phyloP scores from a whole-genome alignment of 1,140 invertebrate species.

The Achroia grisella region DNA sequence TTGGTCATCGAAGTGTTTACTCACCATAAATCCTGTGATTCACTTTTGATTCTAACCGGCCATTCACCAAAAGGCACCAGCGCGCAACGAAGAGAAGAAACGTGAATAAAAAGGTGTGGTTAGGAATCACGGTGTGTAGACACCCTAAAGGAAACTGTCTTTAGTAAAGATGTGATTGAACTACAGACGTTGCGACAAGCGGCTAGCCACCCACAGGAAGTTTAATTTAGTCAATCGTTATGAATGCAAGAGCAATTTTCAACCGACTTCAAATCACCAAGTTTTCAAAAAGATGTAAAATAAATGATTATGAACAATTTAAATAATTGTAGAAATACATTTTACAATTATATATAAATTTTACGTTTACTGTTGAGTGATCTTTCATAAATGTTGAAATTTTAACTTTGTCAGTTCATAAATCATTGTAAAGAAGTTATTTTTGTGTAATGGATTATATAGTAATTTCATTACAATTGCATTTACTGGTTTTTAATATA shows the following conservation, averaged over 20 bases:
- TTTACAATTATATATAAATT: no score
- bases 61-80: slow-evolving; percentile 61
- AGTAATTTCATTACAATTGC: no score
- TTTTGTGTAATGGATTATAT: no score
- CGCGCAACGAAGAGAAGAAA: slow-evolving; percentile 40
- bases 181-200: slow-evolving; percentile 26
- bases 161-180: slow-evolving; percentile 16
- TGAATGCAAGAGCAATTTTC: slow-evolving; percentile 10
- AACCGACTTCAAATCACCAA: no score
- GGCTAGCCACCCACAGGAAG: slow-evolving; percentile 44
- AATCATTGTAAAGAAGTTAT: no score
- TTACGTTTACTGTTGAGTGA: no score
- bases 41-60: slow-evolving; percentile 57
- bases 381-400: no score
- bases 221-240: slow-evolving; percentile 28
- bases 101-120: slow-evolving; percentile 60
- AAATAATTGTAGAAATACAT: no score
- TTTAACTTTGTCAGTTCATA: no score
- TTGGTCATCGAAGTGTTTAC: slow-evolving; percentile 31
- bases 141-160: slow-evolving; percentile 36
- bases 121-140: slow-evolving; percentile 62
- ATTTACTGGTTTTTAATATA: no score
- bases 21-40: slow-evolving; percentile 65
- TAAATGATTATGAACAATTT: no score
- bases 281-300: no score